Evolutionary conservation across 2,113 vertebrate species (phyloP), one percentile per base, ranked within the genome.

Genomic region (Aix galericulata): DNA sequence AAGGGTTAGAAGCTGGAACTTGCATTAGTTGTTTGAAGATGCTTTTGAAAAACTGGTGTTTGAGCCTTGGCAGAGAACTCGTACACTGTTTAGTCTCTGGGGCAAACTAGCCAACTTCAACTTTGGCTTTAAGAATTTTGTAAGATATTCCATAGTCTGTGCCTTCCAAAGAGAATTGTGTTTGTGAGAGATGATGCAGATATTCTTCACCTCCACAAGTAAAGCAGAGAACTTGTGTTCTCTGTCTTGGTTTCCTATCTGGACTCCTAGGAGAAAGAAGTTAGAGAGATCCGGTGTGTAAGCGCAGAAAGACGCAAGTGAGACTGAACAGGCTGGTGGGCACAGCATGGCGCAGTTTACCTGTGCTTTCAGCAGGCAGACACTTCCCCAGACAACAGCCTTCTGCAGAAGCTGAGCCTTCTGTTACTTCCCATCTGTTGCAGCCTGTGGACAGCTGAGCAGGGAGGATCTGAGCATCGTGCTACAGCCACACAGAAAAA

Each of bases 211-310:
- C n/a, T 93, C 55, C 77, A 44, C 58, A 42, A 59, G 23, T 67
- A 48, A 83, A 86, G 60, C 11, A 26, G 10, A 36, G 50, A 86
- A 83, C 36, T 94, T 6, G 1, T 17, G 22, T 16, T 77, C 87
- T 89, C 59, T 91, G 12, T 91, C 40, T 95, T 92, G 38, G 56
- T 38, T 84, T 94, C 95, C 53, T 91, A 97, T 97, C 64, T 95
- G 98, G 97, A 81, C 73, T 91, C 15, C 96, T 98, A 2, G 97
- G 97, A 96, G 97, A 98, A 90, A 97, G 68, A 95, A 97, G 97
- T 91, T 95, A 97, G 91, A 96, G 96, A 94, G 97, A 97, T 44
- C 97, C 97, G 27, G 96, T 97, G 84, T 72, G 89, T 98, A 58
- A 81, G 48, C 64, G 31, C 55, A 91, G 56, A 72, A 80, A 48